A percentile compares a stretch with the other conserved stretches of the same genome.
phyloP scores from a whole-genome alignment of 23 tunicate genomes.

The Botrylloides violaceus region DNA sequence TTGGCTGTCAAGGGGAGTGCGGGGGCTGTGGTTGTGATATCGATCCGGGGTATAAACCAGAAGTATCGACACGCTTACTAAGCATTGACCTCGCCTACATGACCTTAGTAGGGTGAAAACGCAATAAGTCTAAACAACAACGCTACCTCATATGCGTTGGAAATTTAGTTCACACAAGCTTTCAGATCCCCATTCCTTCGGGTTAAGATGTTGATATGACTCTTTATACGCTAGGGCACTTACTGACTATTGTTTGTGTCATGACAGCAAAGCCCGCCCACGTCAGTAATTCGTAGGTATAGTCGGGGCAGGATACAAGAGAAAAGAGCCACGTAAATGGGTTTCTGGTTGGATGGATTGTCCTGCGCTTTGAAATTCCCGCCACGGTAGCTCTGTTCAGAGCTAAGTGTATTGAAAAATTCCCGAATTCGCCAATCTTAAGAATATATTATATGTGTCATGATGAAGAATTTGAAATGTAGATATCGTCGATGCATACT shows the following conservation, averaged over 20 bases:
- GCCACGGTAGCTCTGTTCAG: constrained; percentile 52
- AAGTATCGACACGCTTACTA: no score
- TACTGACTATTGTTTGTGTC: constrained; percentile 56
- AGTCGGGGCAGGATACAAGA: constrained; percentile 92
- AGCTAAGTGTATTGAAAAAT: constrained; percentile 79
- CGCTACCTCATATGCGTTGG: no score
- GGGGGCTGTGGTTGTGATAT: no score
- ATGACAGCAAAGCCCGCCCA: constrained; percentile 91
- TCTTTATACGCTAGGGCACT: not conserved
- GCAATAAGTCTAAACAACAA: no score
- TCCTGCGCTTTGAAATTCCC: constrained; percentile 72
- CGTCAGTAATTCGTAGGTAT: constrained; percentile 81
- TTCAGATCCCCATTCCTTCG: not conserved
- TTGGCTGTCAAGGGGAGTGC: no score
- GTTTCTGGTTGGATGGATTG: constrained; percentile 44
- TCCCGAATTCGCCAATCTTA: constrained; percentile 82
- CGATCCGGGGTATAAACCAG: no score
- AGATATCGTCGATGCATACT: not conserved
- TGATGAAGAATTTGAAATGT: not conserved
- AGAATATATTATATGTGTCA: no score
- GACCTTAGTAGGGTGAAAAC: no score
- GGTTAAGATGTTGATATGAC: not conserved
- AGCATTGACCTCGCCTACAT: no score
- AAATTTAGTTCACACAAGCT: no score
- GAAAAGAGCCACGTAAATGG: constrained; percentile 72